Base-by-base conservation (phyloP, 64 coral and sea anemone genomes). In the Exaiptasia diaphana region DNA sequence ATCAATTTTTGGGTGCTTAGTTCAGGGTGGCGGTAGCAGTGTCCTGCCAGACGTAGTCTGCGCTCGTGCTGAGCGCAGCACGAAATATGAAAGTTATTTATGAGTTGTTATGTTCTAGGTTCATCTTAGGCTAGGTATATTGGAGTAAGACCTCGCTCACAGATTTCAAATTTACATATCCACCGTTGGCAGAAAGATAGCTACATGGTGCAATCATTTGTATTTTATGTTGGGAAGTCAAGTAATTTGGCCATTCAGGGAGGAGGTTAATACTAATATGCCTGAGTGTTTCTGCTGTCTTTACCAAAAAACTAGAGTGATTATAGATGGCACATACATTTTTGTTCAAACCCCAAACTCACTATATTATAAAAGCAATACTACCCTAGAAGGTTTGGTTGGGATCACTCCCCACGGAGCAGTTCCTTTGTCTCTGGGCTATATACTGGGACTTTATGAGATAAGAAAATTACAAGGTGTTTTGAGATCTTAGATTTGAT, bases 231-330 rank as follows among this genome's bases (percentile, higher is more conserved):
- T 79, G 9, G 29, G 30, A 46, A 40, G 33, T 79, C 39, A 73
- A 29, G 58, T 58, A 1, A 88, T 88, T 22, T 88, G 85, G 61
- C 85, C 85, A 37, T 49, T 48, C 35, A 53, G 85, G n/a, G n/a
- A 65, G 43, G 52, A 54, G 31, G 58, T 88, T 56, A 39, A 79
- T 60, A 57, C 50, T 21, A 71, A 39, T n/a, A 88, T 77, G 75
- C 63, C 73, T 53, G 15, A 80, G 30, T 36, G 14, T 29, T 71
- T 88, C 30, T 43, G 69, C n/a, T n/a, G 59, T 36, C 26, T 53
- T 6, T 68, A 78, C 21, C 58, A 59, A 22, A 68, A 44, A 33
- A 70, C 64, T 48, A 82, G 79, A 49, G 79, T 82, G 45, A 75
- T 53, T 12, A 22, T 75, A 28, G 72, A 75, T 49, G 34, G 74